Evolutionary conservation across 2,113 vertebrate species (phyloP), one percentile per base, ranked within the genome.

Genomic region (Recurvirostra avosetta): DNA sequence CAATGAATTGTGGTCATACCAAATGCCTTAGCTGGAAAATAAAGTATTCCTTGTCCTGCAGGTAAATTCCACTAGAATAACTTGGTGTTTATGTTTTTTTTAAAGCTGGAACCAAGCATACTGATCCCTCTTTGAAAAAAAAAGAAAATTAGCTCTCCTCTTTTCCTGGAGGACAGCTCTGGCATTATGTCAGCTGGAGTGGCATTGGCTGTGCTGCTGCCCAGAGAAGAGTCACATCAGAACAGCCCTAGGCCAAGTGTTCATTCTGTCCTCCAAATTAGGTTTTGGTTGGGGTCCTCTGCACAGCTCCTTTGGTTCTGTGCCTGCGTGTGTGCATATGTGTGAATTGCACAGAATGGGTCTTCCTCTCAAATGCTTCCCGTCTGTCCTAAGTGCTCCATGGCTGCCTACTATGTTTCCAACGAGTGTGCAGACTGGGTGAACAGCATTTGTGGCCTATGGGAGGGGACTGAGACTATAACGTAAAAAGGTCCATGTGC

Each of bases 341-440:
- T 50, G 23, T 50, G 70, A 59, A 27, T 1, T 58, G 38, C n/a
- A 22, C 18, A 9, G 11, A 23, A 1, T 0, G 1, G 30, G 9
- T 49, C 61, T 43, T 67, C 52, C 52, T 66, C 61, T 62, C 65
- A 2, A 2, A 6, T 20, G 38, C 34, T 40, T 53, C 49, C 49
- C 40, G 1, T 59, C 22, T 75, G 47, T 71, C 17, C n/a, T 1
- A 0, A 32, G 68, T 3, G 34, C 30, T 40, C 38, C 2, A 2
- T 8, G 63, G 20, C 32, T 68, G 62, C 43, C 68, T n/a, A 2
- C n/a, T 43, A 0, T 20, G 56, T 26, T 70, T 67, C 23, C 50
- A 25, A 0, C 0, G 1, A 50, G 34, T 1, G 30, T 23, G 20
- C 56, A 38, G 27, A 1, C 27, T 55, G 67, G 40, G 10, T 19